A percentile compares a stretch with the other conserved stretches of the same genome.
phyloP scores from a whole-genome alignment of 1,140 invertebrate genomes.

The Rhysida immarginata region DNA sequence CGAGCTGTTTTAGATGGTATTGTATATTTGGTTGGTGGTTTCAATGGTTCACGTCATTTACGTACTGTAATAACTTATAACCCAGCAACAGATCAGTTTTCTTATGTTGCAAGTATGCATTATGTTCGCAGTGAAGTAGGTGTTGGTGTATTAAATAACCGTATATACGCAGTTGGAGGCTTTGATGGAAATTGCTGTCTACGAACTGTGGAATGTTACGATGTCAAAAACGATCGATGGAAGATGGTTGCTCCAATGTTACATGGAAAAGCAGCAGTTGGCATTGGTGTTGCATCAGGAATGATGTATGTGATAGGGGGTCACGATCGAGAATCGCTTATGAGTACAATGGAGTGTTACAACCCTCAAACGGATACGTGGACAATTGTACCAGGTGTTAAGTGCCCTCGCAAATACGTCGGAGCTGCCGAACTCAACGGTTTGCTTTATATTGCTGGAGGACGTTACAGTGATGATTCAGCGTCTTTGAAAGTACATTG shows the following conservation, averaged over 20 bases:
- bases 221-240: conserved; percentile 44
- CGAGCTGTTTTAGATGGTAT: conserved; percentile 6
- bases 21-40: conserved; percentile 41
- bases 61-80: conserved; percentile 56
- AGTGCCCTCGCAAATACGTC: conserved; percentile 9
- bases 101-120: conserved; percentile 46
- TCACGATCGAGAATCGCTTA: conserved; percentile 29
- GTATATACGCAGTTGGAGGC: conserved; percentile 60
- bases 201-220: conserved; percentile 47
- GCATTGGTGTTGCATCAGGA: conserved; percentile 33
- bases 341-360: conserved; percentile 36
- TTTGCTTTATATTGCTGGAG: conserved; percentile 7
- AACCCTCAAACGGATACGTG: conserved; percentile 31
- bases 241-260: conserved; percentile 40
- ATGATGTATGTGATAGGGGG: conserved; percentile 37
- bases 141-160: conserved; percentile 45
- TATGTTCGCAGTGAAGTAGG: conserved; percentile 56
- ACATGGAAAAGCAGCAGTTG: conserved; percentile 19
- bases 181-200: conserved; percentile 60
- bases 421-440: conserved; percentile 8
- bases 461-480: conserved; percentile 10
- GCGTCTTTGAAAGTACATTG: conserved; percentile 11
- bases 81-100: conserved; percentile 49
- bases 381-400: conserved; percentile 25
- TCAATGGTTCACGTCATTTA: conserved; percentile 71